These are phyloP conservation scores for Onychomys torridus DNA, from an alignment of 2,797 vertebrate species.

Conservation along the genomic window DNA sequence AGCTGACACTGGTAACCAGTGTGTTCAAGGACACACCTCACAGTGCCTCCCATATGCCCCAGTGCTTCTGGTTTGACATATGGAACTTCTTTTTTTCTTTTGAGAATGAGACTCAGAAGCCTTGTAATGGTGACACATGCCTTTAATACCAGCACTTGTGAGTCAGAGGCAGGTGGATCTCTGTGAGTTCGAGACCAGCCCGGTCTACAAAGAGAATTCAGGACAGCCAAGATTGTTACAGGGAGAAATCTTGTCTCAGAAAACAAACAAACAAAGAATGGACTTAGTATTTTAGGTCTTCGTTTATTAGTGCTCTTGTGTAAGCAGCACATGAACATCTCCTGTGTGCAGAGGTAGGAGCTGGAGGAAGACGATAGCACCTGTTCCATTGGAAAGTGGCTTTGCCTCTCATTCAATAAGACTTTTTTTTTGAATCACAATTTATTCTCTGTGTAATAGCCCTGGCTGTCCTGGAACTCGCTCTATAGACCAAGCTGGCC, in stretches of 20 bases:
- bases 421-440: not conserved
- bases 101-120: not conserved
- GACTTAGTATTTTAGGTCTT: not conserved
- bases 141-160: too few species aligned
- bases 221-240: too few species aligned
- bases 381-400: not conserved
- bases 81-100: not conserved
- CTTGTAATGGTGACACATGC: too few species aligned
- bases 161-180: too few species aligned
- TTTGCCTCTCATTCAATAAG: not conserved
- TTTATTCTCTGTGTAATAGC: not conserved
- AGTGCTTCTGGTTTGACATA: not conserved
- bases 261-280: not conserved
- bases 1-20: not conserved
- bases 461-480: not conserved
- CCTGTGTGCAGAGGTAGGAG: not conserved
- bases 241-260: too few species aligned
- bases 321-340: not conserved
- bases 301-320: not conserved
- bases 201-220: too few species aligned
- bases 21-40: not conserved
- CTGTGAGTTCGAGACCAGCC: too few species aligned
- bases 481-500: not conserved
- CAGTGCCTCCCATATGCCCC: fast-evolving
- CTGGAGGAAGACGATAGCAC: not conserved